Base-by-base conservation (phyloP, 2,888 invertebrate species). In the Caradrina clavipalpis region DNA sequence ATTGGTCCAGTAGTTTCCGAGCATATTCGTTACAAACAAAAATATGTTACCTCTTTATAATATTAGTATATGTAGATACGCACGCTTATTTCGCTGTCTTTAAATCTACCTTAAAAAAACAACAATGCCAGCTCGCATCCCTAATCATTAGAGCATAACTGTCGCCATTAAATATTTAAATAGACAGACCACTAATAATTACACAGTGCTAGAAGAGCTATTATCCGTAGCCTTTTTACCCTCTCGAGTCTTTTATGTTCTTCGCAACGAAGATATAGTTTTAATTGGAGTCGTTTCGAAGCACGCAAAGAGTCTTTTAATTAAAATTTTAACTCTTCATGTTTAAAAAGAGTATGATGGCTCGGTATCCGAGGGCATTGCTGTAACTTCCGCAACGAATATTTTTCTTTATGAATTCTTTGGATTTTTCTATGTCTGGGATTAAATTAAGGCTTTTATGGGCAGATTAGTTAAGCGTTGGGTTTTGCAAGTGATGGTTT, bases 241-340 rank as follows among this genome's bases (percentile, higher is more conserved):
- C 89, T 89, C 89, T 89, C 87, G 75, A 89, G 90, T 91, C 91
- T 91, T 93, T 93, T 91, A 93, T 92, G 89, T 89, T 89, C 89
- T 86, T 77, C 64, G 84, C 87, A 83, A 86, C 87, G 90, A 94
- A 94, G 94, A 94, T 92, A 94, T 94, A 94, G 94, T 94, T 94
- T 94, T 94, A 95, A 94, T 94, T 94, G 94, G 92, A 94, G 90
- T 91, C 92, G 91, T 92, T 94, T 88, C 88, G 88, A 87, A 87
- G 87, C 86, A 91, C 90, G 92, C 92, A 91, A 92, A 92, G 91
- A 89, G 90, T 90, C 90, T 92, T 94, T 92, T 93, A 94, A 93
- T 94, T 93, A 94, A 93, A 93, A 92, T 89, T 91, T 90, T 88
- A 93, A 92, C 91, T 92, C 91, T 90, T 92, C 88, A 91, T 92